Conservation (phyloP, 2,113 vertebrate species). For the Egretta garzetta region DNA sequence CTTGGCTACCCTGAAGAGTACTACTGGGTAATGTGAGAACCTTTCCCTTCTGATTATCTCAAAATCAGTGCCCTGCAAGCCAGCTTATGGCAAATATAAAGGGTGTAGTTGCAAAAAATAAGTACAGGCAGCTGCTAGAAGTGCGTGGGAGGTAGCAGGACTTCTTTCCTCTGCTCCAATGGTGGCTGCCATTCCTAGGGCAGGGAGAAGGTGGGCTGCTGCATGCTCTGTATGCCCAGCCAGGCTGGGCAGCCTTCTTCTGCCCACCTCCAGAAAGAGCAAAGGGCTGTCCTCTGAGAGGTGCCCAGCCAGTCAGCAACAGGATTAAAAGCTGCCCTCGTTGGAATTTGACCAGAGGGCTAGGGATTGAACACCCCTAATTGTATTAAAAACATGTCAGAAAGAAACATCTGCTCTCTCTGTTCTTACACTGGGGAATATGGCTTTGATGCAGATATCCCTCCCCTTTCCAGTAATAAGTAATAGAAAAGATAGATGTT, state of each 20-base stretch:
- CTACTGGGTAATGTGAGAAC: not conserved
- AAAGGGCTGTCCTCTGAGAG: not conserved
- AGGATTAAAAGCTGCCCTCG: accelerated
- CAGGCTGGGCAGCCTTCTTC: not conserved
- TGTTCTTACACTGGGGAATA: not conserved
- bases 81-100: not conserved
- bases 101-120: not conserved
- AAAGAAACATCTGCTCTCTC: not conserved
- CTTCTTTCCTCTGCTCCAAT: accelerated
- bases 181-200: accelerated
- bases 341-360: not conserved
- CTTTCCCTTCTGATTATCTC: not conserved
- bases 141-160: not conserved
- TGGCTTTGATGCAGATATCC: not conserved
- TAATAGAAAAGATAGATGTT: not conserved
- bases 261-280: not conserved
- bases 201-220: not conserved
- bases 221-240: too few relatives aligned
- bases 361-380: not conserved
- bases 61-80: not conserved
- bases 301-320: not conserved
- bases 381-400: not conserved
- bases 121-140: not conserved
- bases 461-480: not conserved
- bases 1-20: not conserved